Percentiles rank a stretch among this genome's conserved stretches.
Conservation (phyloP, 2,797 vertebrate species). For the Pangasius djambal region DNA sequence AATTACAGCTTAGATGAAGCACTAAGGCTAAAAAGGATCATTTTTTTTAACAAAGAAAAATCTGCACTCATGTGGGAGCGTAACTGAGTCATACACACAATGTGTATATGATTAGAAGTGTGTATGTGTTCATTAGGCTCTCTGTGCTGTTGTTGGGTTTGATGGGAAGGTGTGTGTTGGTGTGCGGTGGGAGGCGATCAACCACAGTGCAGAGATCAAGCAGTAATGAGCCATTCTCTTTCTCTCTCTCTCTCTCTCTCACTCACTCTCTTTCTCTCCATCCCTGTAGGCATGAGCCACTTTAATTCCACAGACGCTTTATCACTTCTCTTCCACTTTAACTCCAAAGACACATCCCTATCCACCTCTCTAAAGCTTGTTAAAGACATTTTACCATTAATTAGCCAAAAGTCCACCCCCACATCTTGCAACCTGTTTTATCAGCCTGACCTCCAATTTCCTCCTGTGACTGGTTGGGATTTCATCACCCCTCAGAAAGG, state of each 20-base stretch:
- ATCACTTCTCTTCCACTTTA: slow-evolving; percentile 3
- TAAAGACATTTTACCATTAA: slow-evolving; percentile 22
- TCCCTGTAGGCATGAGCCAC: not conserved
- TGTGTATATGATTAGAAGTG: slow-evolving; percentile 3
- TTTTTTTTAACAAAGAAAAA: not conserved
- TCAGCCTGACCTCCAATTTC: not conserved
- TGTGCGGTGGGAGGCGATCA: not conserved
- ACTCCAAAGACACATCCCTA: not conserved
- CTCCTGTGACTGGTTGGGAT: not conserved
- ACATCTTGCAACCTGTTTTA: not conserved
- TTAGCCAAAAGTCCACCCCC: not conserved
- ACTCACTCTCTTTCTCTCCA: not conserved
- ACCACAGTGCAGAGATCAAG: slow-evolving; percentile 1
- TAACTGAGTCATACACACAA: not conserved
- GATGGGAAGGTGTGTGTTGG: not conserved
- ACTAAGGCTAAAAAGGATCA: not conserved
- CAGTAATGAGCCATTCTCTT: not conserved
- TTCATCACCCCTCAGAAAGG: not conserved
- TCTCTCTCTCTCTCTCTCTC: not conserved
- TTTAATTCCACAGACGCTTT: not conserved
- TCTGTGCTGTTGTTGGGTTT: not conserved
- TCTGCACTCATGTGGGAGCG: not conserved
- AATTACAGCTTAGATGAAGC: slow-evolving; percentile 3
- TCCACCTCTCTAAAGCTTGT: not conserved
- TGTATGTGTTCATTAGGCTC: not conserved